Evolutionary conservation across 2,888 invertebrate genomes (phyloP).

Genomic region (Agrochola lychnidis): DNA sequence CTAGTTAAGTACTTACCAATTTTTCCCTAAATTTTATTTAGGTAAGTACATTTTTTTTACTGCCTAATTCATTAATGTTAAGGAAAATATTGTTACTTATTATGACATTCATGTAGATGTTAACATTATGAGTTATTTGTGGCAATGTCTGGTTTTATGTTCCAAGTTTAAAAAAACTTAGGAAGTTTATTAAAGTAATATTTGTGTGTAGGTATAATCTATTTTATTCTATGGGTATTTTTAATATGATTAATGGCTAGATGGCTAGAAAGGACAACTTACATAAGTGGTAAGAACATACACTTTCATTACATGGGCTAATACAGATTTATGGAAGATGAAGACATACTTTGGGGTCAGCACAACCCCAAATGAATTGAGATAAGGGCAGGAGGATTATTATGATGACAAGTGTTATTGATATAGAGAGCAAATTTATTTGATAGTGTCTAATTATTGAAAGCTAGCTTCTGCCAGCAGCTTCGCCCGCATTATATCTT

Average conservation of each 20-base stretch:
- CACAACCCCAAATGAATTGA: too few species aligned
- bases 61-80: neutral
- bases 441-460: neutral
- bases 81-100: conserved; percentile 17
- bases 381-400: too few species aligned
- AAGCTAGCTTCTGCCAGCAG: too few species aligned
- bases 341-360: neutral
- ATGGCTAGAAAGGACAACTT: neutral
- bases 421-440: neutral
- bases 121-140: neutral
- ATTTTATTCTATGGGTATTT: neutral
- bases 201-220: neutral
- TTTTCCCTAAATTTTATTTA: neutral
- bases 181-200: neutral
- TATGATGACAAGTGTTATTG: neutral
- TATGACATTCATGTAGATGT: neutral
- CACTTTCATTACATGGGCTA: neutral
- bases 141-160: neutral
- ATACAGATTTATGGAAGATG: neutral
- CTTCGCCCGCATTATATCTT: too few species aligned
- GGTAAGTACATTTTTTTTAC: neutral
- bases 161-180: neutral
- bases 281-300: neutral
- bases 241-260: neutral
- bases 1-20: too few species aligned